phyloP scores from a whole-genome alignment of 2,888 invertebrate species.

The Fabriciana adippe region DNA sequence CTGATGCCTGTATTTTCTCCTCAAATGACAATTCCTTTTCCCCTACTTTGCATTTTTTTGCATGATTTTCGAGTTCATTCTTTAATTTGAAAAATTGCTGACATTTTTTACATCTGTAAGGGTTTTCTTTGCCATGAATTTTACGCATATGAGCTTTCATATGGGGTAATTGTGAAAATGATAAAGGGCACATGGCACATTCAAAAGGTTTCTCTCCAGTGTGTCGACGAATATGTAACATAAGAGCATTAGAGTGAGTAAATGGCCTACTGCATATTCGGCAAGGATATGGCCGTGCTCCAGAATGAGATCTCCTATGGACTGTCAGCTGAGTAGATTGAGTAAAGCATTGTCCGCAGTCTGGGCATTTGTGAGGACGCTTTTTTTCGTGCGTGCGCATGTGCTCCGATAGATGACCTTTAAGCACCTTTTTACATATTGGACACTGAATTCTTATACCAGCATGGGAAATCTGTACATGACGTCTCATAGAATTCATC shows the following conservation, averaged over 20 bases:
- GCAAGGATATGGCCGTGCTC: slow-evolving; percentile 91
- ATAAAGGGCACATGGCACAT: slow-evolving; percentile 86
- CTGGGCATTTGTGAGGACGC: slow-evolving; percentile 89
- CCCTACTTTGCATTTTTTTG: slow-evolving; percentile 70
- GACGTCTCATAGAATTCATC: slow-evolving; percentile 88
- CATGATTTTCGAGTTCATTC: slow-evolving; percentile 86
- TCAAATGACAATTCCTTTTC: slow-evolving; percentile 54
- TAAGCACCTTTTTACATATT: slow-evolving; percentile 90
- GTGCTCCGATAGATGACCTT: slow-evolving; percentile 91
- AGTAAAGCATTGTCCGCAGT: slow-evolving; percentile 90
- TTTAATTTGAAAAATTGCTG: slow-evolving; percentile 89
- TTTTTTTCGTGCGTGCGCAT: slow-evolving; percentile 90
- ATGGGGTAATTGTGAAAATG: slow-evolving; percentile 92
- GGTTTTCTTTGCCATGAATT: slow-evolving; percentile 89
- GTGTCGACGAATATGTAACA: slow-evolving; percentile 90
- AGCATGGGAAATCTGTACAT: slow-evolving; percentile 88
- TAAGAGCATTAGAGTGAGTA: slow-evolving; percentile 92
- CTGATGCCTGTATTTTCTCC: slow-evolving; percentile 53
- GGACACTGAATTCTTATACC: slow-evolving; percentile 90
- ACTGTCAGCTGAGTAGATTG: slow-evolving; percentile 93
- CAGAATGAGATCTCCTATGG: slow-evolving; percentile 92
- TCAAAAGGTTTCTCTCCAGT: slow-evolving; percentile 93
- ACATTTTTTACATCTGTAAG: slow-evolving; percentile 89
- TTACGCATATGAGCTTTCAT: slow-evolving; percentile 94
- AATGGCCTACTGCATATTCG: slow-evolving; percentile 90